Evolutionary conservation across 2,888 invertebrate genomes (phyloP), one percentile per base, ranked within the genome.

Genomic region (Peribatodes rhomboidaria): DNA sequence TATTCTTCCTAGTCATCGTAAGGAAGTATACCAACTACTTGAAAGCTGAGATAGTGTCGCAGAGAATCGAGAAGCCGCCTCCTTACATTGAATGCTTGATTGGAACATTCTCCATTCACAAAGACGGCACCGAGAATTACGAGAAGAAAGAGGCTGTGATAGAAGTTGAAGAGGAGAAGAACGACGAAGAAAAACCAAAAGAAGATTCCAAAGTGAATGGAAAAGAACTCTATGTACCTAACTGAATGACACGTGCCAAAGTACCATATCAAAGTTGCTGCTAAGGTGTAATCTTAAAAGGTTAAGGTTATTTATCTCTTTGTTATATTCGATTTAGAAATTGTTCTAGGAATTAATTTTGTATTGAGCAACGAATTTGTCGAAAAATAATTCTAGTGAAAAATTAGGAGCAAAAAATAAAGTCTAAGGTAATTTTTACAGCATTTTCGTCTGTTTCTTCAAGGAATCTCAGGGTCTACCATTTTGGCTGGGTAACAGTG

Each of bases 11-110:
- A 20, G 46, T 82, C 20, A 73, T 86, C 10, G 82, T 89, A 11
- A 76, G 81, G 33, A 79, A 70, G 47, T 88, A 89, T 66, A 80
- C 81, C 0, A 76, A 77, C 22, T 67, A 75, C 37, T 50, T 89
- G 14, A 78, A 77, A 50, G 63, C 70, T 2, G 84, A 87, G 58
- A 82, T 77, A 8, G 65, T 72, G 33, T 69, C 74, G 18, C 60
- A 65, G 1, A 74, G 75, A 27, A 73, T 70, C 0, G 86, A 88
- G 16, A 84, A 85, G 54, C 89, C 89, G 0, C 89, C 90, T 1
- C 73, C 90, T 0, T 89, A 89, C 70, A 79, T 86, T 6, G 88
- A 89, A 66, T 87, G 87, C 42, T 67, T 88, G 13, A 84, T 86
- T 16, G 83, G 77, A 41, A 72, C 69, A 0, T 41, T 68, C 1